Evolutionary conservation across 2,113 vertebrate genomes (phyloP).

Genomic region (Etheostoma cragini): DNA sequence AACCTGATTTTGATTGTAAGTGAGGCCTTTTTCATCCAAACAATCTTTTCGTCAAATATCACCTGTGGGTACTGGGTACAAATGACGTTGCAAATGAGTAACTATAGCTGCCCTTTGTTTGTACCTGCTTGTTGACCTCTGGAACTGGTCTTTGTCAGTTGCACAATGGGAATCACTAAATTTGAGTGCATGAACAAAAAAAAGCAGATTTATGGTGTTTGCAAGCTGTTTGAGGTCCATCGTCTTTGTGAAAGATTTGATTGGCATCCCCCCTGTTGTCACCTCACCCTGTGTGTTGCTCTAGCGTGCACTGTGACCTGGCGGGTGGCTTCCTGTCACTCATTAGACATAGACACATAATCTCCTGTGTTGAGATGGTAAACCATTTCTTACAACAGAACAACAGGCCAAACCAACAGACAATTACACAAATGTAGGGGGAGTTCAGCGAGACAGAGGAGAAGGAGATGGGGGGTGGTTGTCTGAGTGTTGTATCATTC

Average conservation of each 20-base stretch:
- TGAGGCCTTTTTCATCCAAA: slow-evolving; percentile 19
- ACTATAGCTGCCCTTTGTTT: slow-evolving; percentile 49
- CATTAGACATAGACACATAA: slow-evolving; percentile 26
- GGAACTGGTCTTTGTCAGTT: slow-evolving; percentile 27
- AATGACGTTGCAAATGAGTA: slow-evolving; percentile 55
- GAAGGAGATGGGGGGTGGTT: background rate
- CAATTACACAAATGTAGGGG: slow-evolving; percentile 52
- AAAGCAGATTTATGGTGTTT: slow-evolving; percentile 18
- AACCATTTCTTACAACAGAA: slow-evolving; percentile 32
- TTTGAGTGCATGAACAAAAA: slow-evolving; percentile 8
- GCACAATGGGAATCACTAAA: background rate
- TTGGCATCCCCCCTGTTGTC: slow-evolving; percentile 40
- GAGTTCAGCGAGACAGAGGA: slow-evolving; percentile 24
- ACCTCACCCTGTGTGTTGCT: background rate
- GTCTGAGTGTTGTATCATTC: slow-evolving; percentile 63
- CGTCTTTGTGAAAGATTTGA: slow-evolving; percentile 44
- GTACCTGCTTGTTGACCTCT: slow-evolving; percentile 50
- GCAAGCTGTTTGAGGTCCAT: slow-evolving; percentile 1
- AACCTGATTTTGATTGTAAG: background rate
- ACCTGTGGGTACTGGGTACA: slow-evolving; percentile 26
- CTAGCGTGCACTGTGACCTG: slow-evolving; percentile 32
- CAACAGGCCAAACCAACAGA: slow-evolving; percentile 30
- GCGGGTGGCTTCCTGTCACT: slow-evolving; percentile 59
- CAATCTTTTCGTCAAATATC: slow-evolving; percentile 9
- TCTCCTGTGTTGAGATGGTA: slow-evolving; percentile 3